Evolutionary conservation across 92 coral and sea anemone species (phyloP), one percentile per base, ranked within the genome.

Genomic region (Diadumene lineata): DNA sequence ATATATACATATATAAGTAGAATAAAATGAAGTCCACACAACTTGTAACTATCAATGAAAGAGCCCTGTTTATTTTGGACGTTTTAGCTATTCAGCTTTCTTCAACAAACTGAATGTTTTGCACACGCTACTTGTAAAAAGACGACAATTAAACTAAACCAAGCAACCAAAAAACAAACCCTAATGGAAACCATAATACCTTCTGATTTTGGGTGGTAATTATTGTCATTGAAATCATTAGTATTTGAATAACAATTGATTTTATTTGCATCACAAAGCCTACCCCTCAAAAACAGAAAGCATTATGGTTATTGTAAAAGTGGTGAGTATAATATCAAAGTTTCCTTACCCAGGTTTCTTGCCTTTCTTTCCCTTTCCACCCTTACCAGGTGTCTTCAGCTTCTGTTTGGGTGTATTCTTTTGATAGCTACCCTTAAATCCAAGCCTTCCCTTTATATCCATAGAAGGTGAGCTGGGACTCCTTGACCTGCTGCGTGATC

Each of bases 331-430:
- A n/a, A 53, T 16, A 58, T 7, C 31, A 58, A 29, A 27, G 31
- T 1, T 28, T 44, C 34, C 72, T 63, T 22, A 75, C 80, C 72
- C 70, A n/a, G 63, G 13, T 62, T 89, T 87, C 62, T 79, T 87
- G 11, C 77, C 82, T 56, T 91, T 91, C 60, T 65, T 60, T 16
- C 78, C 85, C 33, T 87, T 89, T 27, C 84, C 77, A 66, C 82
- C 82, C 65, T 75, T 88, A n/a, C n/a, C n/a, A 11, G 81, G 90
- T 19, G 79, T 33, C 86, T 92, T 77, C 53, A 76, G 34, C 85
- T 94, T 74, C 81, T 79, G 81, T 89, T 90, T 64, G 77, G 80
- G 70, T 88, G 84, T 66, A 81, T 50, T 57, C 79, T 87, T 78
- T 56, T 61, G 60, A 31, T 70, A 7, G 8, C n/a, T 26, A 17